phyloP scores from a whole-genome alignment of 2,888 invertebrate species.

The Rhagium mordax region DNA sequence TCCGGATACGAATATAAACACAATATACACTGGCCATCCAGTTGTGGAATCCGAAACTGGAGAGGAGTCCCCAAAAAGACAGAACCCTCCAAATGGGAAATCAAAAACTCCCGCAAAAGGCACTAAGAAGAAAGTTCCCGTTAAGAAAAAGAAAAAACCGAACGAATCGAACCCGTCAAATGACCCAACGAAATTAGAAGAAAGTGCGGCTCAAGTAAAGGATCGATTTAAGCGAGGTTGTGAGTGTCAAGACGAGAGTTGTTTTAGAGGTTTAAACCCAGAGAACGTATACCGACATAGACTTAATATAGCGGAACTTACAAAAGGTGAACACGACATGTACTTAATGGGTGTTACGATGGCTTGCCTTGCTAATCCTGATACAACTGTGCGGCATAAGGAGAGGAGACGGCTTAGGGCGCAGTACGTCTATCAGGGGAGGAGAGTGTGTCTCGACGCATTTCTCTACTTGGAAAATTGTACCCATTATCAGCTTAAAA shows the following conservation, averaged over 20 bases:
- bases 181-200: slow-evolving; percentile 79
- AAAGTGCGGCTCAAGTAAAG: slow-evolving; percentile 79
- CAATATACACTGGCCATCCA: slow-evolving; percentile 62
- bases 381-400: slow-evolving; percentile 81
- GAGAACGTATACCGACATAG: slow-evolving; percentile 84
- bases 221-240: slow-evolving; percentile 81
- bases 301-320: slow-evolving; percentile 84
- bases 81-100: slow-evolving; percentile 57
- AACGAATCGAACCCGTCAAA: slow-evolving; percentile 62
- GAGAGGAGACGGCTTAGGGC: slow-evolving; percentile 81
- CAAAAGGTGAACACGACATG: slow-evolving; percentile 88
- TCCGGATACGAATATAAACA: slow-evolving; percentile 66
- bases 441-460: slow-evolving; percentile 84
- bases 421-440: slow-evolving; percentile 84
- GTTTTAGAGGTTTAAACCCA: slow-evolving; percentile 82
- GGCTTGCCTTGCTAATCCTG: slow-evolving; percentile 84
- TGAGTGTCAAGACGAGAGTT: slow-evolving; percentile 84
- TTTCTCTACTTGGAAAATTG: slow-evolving; percentile 86
- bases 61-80: slow-evolving; percentile 42
- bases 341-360: slow-evolving; percentile 89
- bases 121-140: slow-evolving; percentile 64
- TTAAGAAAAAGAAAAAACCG: slow-evolving; percentile 73
- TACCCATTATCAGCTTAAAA: slow-evolving; percentile 84
- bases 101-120: slow-evolving; percentile 70
- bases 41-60: slow-evolving; percentile 53